Conservation (phyloP, 64 coral and sea anemone species). For the Trachythela sp. region DNA sequence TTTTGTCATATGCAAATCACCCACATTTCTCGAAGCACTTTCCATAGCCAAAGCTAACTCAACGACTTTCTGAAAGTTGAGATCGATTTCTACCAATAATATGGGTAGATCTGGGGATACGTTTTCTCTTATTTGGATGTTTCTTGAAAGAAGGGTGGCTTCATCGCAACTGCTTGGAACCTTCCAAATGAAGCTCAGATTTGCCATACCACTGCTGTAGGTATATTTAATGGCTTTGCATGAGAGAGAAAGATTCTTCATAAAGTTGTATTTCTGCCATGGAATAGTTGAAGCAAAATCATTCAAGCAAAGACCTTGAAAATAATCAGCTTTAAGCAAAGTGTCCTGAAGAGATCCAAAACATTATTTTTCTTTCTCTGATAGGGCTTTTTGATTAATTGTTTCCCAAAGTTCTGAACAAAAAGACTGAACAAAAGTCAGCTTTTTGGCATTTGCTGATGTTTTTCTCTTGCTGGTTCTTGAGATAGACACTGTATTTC, state of each 20-base stretch:
- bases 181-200: constrained; percentile 13
- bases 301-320: neutral
- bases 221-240: neutral
- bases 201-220: neutral
- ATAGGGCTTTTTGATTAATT: neutral
- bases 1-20: constrained; percentile 1
- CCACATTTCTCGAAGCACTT: constrained; percentile 13
- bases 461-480: neutral
- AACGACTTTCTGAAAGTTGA: neutral
- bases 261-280: neutral
- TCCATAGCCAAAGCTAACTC: constrained; percentile 4
- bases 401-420: neutral
- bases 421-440: neutral
- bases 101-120: neutral
- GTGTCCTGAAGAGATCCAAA: neutral
- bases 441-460: neutral
- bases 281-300: neutral
- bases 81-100: neutral
- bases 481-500: neutral
- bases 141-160: neutral
- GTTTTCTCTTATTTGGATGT: neutral
- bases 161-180: neutral
- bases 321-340: neutral
- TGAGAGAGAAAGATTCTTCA: neutral
- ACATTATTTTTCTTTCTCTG: neutral